Base-by-base conservation (phyloP, 2,797 vertebrate species). In the Hafferia zeledoni region DNA sequence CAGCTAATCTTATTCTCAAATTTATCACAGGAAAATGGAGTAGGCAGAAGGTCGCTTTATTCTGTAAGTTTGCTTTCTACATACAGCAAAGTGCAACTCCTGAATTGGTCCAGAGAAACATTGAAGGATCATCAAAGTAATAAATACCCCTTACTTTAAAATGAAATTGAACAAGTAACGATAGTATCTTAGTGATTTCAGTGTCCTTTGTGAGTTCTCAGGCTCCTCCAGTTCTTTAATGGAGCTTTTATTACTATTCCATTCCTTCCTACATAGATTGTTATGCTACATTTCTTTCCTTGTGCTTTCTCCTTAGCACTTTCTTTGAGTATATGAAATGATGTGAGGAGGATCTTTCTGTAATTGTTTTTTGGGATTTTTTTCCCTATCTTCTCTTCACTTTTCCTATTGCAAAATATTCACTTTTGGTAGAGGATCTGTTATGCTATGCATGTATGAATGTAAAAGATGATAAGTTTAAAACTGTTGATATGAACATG, bases 231-330 rank as follows among this genome's bases (percentile, higher is more conserved):
- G 10, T 78, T 83, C 61, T 76, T 85, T 78, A 92, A 85, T 14
- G 80, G 56, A 25, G 24, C 19, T 86, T 93, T 75, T 80, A 68
- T 68, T 86, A 20, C 68, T 90, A 80, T 81, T 86, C 13, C 20
- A 14, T 71, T 92, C 64, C 61, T 83, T 94, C 69, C 82, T 47
- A 61, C 46, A 35, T 41, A 81, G 46, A 71, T 8, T 67, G 31
- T 50, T 89, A 75, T 91, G 69, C 68, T 91, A 43, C 79, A 83
- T 89, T 93, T 91, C 75, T 83, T 57, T 67, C 30, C 43, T 41
- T 63, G 67, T 57, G 5, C 28, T 84, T 27, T 93, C 46, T 92
- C 59, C 63, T 80, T 39, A 83, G n/a, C n/a, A 93, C 39, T 31
- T 91, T 87, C 37, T 77, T 35, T 57, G 53, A 83, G 49, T 44